These are phyloP conservation scores for Psilopsiagon aymara DNA, from an alignment of 2,113 vertebrate species.

Conservation along the genomic window DNA sequence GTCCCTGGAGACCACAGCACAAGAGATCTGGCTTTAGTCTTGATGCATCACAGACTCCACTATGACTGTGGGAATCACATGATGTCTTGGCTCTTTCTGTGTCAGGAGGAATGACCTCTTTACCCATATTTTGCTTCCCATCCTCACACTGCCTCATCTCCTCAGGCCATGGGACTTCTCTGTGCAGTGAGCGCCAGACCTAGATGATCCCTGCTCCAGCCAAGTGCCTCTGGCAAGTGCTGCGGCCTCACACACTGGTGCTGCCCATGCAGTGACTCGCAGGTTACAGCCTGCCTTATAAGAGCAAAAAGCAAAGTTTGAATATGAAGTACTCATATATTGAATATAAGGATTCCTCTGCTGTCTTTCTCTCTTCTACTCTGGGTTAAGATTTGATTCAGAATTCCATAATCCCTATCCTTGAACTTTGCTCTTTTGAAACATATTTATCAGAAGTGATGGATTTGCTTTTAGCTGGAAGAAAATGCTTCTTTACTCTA, in stretches of 20 bases:
- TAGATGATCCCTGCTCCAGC: background rate
- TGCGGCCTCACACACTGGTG: background rate
- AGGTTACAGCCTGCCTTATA: background rate
- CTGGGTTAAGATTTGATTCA: background rate
- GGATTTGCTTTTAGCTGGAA: background rate
- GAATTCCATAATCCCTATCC: background rate
- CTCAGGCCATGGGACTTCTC: background rate
- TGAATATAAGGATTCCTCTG: background rate
- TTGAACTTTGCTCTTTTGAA: background rate
- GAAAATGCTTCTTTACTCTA: background rate
- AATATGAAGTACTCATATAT: background rate
- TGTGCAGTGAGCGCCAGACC: background rate
- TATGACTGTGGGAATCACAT: background rate
- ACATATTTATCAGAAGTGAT: background rate
- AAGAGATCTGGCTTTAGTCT: background rate
- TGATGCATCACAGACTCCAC: background rate
- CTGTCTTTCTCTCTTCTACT: background rate
- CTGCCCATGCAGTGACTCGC: background rate
- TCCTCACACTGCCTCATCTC: background rate
- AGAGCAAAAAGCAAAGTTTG: background rate
- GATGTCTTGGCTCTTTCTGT: background rate
- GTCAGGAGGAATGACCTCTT: conserved; percentile 15
- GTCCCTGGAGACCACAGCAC: background rate
- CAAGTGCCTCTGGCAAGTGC: background rate
- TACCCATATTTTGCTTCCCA: conserved; percentile 10